Conservation (phyloP, 2,797 vertebrate species). For the Pristis pectinata region DNA sequence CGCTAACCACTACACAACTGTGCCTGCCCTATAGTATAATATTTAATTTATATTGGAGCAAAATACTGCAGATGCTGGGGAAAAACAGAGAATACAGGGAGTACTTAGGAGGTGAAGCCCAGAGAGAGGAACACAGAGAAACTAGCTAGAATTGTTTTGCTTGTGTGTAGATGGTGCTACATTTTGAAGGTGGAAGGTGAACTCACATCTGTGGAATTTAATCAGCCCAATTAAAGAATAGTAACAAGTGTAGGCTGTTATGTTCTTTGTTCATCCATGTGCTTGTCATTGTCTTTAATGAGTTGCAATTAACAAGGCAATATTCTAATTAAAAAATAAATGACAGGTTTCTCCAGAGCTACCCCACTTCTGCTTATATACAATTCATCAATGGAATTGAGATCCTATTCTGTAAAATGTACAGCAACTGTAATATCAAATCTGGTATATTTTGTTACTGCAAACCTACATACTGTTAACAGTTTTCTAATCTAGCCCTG, state of each 20-base stretch:
- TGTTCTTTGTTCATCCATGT: not conserved
- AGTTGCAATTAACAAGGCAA: not conserved
- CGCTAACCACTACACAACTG: no score
- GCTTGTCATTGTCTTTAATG: not conserved
- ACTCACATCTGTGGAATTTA: not conserved
- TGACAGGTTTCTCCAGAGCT: not conserved
- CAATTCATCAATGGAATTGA: not conserved
- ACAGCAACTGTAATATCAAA: not conserved
- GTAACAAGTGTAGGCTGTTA: not conserved
- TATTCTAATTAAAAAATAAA: not conserved
- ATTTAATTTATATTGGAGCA: no score
- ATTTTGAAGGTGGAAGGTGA: not conserved
- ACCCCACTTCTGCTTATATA: not conserved
- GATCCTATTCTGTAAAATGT: not conserved
- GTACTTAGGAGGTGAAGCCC: no score
- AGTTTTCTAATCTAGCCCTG: not conserved
- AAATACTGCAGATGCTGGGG: no score
- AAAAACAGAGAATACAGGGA: no score
- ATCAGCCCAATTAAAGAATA: not conserved
- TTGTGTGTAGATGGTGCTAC: not conserved
- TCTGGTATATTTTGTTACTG: no score
- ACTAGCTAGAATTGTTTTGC: not conserved
- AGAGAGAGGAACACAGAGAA: no score
- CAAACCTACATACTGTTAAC: not conserved
- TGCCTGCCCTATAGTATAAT: no score